phyloP scores from a whole-genome alignment of 2,797 vertebrate genomes.

The Muscicapa striata region DNA sequence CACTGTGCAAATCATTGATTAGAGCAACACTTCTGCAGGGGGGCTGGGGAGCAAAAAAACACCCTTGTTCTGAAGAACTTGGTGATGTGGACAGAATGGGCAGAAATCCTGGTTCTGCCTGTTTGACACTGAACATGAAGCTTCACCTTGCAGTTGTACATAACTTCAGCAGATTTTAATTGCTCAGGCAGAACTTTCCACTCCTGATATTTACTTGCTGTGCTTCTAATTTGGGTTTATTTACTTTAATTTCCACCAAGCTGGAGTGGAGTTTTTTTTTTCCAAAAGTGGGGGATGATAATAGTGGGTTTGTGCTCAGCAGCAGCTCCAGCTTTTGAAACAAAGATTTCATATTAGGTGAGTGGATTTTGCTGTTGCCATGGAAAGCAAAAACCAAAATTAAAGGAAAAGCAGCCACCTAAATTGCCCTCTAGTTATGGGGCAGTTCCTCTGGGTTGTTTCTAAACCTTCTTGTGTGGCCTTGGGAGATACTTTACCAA shows the following conservation, averaged over 20 bases:
- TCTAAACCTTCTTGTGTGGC: neutral
- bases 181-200: neutral
- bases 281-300: neutral
- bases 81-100: rapidly evolving
- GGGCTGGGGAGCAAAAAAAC: neutral
- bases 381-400: neutral
- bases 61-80: neutral
- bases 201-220: neutral
- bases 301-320: neutral
- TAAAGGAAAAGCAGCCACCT: neutral
- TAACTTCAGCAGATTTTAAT: neutral
- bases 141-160: neutral
- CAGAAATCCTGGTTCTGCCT: neutral
- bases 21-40: neutral
- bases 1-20: neutral
- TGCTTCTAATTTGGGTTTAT: neutral
- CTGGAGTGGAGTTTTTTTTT: neutral
- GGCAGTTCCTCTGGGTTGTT: neutral
- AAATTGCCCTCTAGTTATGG: neutral
- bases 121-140: neutral
- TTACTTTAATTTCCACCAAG: neutral
- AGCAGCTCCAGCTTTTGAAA: neutral
- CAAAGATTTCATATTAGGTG: neutral
- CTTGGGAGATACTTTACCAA: neutral
- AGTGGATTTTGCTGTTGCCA: neutral